Evolutionary conservation across 1,140 invertebrate genomes (phyloP).

Genomic region (Acromyrmex heyeri): DNA sequence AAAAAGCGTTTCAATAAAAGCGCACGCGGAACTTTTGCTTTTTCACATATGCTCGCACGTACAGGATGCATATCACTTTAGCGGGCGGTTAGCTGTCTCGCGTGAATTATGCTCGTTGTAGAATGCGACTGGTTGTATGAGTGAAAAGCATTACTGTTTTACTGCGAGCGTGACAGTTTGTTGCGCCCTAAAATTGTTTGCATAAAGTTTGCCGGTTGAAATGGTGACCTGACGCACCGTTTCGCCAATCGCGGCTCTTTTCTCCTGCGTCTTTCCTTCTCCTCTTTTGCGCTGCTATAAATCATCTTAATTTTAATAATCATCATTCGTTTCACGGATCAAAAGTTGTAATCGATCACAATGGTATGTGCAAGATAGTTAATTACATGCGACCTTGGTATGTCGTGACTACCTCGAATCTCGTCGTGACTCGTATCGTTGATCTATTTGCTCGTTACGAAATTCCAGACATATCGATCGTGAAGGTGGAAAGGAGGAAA

Average conservation of each 20-base stretch:
- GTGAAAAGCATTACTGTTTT: constrained; percentile 82
- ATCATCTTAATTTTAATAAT: constrained; percentile 71
- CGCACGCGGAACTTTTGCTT: not conserved
- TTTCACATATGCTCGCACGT: constrained; percentile 5
- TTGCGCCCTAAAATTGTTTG: constrained; percentile 80
- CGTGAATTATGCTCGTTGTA: constrained; percentile 78
- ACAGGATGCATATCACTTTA: constrained; percentile 1
- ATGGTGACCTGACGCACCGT: constrained; percentile 44
- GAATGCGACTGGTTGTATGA: constrained; percentile 78
- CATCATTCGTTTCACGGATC: constrained; percentile 35
- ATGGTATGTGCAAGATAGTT: constrained; percentile 13
- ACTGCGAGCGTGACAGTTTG: constrained; percentile 80
- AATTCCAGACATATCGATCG: constrained; percentile 52
- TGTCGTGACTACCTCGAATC: constrained; percentile 3
- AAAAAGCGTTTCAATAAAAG: not conserved
- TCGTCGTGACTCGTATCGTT: not conserved
- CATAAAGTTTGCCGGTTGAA: constrained; percentile 77
- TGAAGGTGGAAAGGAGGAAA: constrained; percentile 22
- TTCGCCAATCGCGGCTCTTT: constrained; percentile 38
- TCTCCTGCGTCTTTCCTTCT: not conserved
- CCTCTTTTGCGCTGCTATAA: constrained; percentile 48
- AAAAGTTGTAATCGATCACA: constrained; percentile 51
- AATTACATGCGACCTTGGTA: constrained; percentile 33
- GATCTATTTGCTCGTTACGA: constrained; percentile 21
- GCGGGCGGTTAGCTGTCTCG: constrained; percentile 68